These are phyloP conservation scores for Syngnathus scovelli DNA, from an alignment of 2,113 vertebrate species.

Conservation along the genomic window DNA sequence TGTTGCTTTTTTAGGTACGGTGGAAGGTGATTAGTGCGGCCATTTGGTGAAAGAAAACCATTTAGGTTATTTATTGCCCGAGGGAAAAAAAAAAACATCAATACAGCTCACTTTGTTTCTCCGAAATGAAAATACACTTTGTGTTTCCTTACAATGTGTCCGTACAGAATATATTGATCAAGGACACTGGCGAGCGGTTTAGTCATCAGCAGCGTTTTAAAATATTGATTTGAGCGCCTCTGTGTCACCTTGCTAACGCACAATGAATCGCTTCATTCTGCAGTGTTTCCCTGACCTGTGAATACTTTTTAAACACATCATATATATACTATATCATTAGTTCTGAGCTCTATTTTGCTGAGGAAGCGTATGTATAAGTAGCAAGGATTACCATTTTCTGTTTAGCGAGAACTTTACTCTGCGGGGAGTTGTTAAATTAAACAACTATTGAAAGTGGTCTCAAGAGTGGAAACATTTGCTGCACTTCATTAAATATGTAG, in stretches of 20 bases:
- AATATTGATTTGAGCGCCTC: neutral
- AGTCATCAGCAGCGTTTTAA: neutral
- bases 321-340: neutral
- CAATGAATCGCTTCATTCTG: neutral
- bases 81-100: neutral
- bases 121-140: neutral
- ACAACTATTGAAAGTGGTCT: neutral
- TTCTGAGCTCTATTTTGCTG: neutral
- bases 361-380: constrained; percentile 2
- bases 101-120: neutral
- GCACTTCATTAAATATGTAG: constrained; percentile 4
- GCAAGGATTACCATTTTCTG: constrained; percentile 5
- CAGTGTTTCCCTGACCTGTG: neutral
- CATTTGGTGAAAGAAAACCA: neutral
- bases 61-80: neutral
- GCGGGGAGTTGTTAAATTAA: neutral
- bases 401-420: neutral
- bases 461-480: neutral
- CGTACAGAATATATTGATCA: neutral
- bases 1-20: neutral
- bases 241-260: neutral
- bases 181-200: neutral
- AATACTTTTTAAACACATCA: neutral
- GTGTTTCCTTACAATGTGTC: neutral
- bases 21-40: neutral